Evolutionary conservation across 37 sponge, comb jelly and placozoan genomes (phyloP).

Genomic region (Crambe crambe): DNA sequence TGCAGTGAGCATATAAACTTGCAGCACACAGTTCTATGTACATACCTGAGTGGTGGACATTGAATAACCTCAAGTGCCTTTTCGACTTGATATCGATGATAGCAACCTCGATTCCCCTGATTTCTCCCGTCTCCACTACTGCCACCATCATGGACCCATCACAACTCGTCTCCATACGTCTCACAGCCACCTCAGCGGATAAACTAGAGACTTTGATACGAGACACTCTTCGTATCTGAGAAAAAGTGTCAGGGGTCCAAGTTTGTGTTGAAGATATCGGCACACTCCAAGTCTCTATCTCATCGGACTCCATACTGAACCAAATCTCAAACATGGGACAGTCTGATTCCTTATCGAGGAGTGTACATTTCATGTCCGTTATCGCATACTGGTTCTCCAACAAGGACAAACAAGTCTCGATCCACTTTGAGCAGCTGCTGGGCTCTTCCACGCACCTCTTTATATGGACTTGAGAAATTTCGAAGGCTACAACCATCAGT

Average conservation of each 20-base stretch:
- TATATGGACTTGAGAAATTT: slow-evolving; percentile 19
- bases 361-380: not conserved
- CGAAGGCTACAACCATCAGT: slow-evolving; percentile 42
- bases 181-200: not conserved
- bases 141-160: slow-evolving; percentile 22
- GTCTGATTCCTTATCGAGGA: not conserved
- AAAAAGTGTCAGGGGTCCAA: not conserved
- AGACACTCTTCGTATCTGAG: not conserved
- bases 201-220: not conserved
- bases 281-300: slow-evolving; percentile 38
- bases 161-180: not conserved
- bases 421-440: not conserved
- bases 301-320: slow-evolving; percentile 24
- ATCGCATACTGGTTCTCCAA: not conserved
- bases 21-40: too few relatives aligned
- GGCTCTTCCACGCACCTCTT: slow-evolving; percentile 17
- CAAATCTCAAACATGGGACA: slow-evolving; percentile 38
- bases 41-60: slow-evolving; percentile 19
- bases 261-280: not conserved
- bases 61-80: not conserved
- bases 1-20: too few relatives aligned
- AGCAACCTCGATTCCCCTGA: not conserved
- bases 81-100: slow-evolving; percentile 3
- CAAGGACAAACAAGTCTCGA: slow-evolving; percentile 2
- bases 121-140: not conserved